Evolutionary conservation across 2,113 vertebrate species (phyloP).

Genomic region (Sylvia atricapilla): DNA sequence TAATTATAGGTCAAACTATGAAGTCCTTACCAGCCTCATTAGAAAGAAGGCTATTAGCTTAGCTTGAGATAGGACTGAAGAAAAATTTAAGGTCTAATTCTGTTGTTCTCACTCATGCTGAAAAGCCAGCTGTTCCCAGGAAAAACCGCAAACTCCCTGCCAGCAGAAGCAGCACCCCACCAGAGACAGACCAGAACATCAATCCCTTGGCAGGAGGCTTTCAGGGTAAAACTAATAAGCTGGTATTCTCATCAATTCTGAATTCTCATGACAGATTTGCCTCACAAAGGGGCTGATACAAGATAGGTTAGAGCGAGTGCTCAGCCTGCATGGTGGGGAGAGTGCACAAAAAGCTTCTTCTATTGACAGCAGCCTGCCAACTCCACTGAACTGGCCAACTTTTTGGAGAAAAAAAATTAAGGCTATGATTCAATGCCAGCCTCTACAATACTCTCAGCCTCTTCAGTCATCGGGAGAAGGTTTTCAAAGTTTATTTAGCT

Average conservation of each 20-base stretch:
- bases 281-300: neutral
- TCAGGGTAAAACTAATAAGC: neutral
- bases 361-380: neutral
- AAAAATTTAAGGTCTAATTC: neutral
- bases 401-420: neutral
- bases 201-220: neutral
- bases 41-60: neutral
- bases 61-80: neutral
- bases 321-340: accelerated
- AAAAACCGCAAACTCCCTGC: neutral
- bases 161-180: neutral
- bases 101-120: neutral
- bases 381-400: neutral
- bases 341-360: neutral
- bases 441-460: neutral
- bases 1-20: neutral
- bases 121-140: neutral
- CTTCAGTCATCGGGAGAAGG: neutral
- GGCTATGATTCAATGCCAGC: neutral
- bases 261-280: neutral
- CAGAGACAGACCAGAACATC: neutral
- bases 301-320: neutral
- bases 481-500: neutral
- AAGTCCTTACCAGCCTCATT: neutral
- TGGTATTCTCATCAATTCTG: neutral